phyloP scores from a whole-genome alignment of 2,888 invertebrate genomes.

The Metopia argyrocephala region DNA sequence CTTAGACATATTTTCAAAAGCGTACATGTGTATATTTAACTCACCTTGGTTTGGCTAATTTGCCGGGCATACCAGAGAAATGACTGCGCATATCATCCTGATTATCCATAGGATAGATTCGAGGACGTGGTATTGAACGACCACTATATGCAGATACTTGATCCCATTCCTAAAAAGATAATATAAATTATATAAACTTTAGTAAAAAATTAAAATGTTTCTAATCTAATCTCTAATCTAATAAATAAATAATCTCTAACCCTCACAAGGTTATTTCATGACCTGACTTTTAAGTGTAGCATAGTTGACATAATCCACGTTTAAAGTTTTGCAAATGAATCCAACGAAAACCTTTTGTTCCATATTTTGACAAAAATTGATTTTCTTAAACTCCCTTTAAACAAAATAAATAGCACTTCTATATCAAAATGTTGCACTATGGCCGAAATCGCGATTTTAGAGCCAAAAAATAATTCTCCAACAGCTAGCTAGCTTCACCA shows the following conservation, averaged over 20 bases:
- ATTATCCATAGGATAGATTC: slow-evolving; percentile 88
- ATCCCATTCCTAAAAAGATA: slow-evolving; percentile 85
- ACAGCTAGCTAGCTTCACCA: too few relatives aligned
- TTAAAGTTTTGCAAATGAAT: too few relatives aligned
- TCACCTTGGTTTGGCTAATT: slow-evolving; percentile 79
- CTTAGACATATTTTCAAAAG: background rate
- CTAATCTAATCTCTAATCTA: background rate
- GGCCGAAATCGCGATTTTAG: too few relatives aligned
- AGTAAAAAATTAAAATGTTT: background rate
- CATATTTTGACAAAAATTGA: too few relatives aligned
- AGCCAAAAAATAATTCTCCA: too few relatives aligned
- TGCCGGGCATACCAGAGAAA: slow-evolving; percentile 84
- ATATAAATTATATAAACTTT: background rate
- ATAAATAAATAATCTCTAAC: background rate
- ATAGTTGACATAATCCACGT: too few relatives aligned
- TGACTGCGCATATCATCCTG: slow-evolving; percentile 88
- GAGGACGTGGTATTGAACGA: slow-evolving; percentile 91
- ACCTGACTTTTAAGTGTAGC: too few relatives aligned
- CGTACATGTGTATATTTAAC: slow-evolving; percentile 58
- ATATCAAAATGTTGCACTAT: too few relatives aligned
- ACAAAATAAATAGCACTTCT: too few relatives aligned
- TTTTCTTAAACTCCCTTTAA: too few relatives aligned
- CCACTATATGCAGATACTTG: slow-evolving; percentile 94
- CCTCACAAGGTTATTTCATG: too few relatives aligned
- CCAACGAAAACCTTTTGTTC: too few relatives aligned